These are phyloP conservation scores for Borostomias antarcticus DNA, from an alignment of 2,797 vertebrate species.

Conservation along the genomic window DNA sequence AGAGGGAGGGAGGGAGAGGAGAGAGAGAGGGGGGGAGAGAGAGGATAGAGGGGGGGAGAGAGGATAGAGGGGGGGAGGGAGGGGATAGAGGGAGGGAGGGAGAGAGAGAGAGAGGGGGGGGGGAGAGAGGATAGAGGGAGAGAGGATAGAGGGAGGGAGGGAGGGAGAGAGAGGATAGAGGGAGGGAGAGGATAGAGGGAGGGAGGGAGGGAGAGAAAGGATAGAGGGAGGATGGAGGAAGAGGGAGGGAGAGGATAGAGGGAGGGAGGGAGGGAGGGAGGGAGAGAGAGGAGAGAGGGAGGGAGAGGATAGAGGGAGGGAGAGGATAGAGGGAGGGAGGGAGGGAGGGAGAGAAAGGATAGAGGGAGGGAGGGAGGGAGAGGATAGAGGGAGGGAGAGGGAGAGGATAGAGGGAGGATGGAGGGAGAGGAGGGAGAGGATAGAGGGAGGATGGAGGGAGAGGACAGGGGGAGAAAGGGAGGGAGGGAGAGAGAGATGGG, in stretches of 20 bases:
- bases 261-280: background rate
- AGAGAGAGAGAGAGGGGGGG: background rate
- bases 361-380: background rate
- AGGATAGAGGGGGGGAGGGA: conserved; percentile 71
- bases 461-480: background rate
- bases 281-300: background rate
- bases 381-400: background rate
- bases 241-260: background rate
- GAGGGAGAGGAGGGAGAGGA: background rate
- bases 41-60: background rate
- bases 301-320: background rate
- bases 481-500: background rate
- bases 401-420: too few species aligned
- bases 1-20: background rate
- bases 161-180: background rate
- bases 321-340: background rate
- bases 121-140: too few species aligned
- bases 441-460: background rate
- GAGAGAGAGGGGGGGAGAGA: background rate
- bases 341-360: background rate
- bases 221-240: background rate
- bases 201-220: background rate
- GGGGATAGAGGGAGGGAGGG: background rate
- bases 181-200: background rate
- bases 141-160: background rate